Conservation (phyloP, 2,888 invertebrate species). For the Isotomurus palustris region DNA sequence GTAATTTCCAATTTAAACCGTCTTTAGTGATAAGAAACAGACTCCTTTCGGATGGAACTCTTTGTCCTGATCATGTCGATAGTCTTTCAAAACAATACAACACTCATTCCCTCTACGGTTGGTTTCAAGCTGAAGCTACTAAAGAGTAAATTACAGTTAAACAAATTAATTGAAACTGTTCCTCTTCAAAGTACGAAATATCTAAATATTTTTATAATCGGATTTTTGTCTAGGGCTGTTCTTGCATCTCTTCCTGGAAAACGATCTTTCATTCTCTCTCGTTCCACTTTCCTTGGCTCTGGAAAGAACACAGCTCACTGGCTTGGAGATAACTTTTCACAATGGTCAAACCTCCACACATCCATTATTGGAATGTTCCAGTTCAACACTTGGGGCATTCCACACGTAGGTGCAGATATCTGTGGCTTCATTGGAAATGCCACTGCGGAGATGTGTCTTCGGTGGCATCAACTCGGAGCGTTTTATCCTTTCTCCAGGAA, state of each 20-base stretch:
- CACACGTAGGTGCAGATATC: slow-evolving; percentile 46
- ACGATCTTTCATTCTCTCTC: slow-evolving; percentile 71
- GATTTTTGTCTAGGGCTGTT: neutral
- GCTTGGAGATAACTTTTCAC: slow-evolving; percentile 29
- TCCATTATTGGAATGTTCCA: slow-evolving; percentile 49
- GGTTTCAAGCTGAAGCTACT: slow-evolving; percentile 44
- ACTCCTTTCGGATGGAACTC: slow-evolving; percentile 1
- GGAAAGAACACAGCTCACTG: slow-evolving; percentile 58
- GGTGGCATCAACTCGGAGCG: slow-evolving; percentile 54
- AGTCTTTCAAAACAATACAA: slow-evolving; percentile 45
- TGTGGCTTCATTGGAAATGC: slow-evolving; percentile 46
- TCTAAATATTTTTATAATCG: neutral
- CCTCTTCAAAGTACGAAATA: neutral
- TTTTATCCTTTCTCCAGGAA: slow-evolving; percentile 52
- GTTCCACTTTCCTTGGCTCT: slow-evolving; percentile 70
- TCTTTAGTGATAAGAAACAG: neutral
- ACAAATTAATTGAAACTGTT: neutral
- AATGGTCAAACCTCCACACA: slow-evolving; percentile 45
- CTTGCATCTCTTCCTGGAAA: slow-evolving; percentile 48
- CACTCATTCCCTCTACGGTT: slow-evolving; percentile 48
- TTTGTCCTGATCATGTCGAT: slow-evolving; percentile 17
- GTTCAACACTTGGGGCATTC: slow-evolving; percentile 49
- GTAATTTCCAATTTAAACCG: neutral
- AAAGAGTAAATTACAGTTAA: neutral
- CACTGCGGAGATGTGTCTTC: slow-evolving; percentile 51